Evolutionary conservation across 2,113 vertebrate species (phyloP), one percentile per base, ranked within the genome.

Genomic region (Prunella fulvescens): DNA sequence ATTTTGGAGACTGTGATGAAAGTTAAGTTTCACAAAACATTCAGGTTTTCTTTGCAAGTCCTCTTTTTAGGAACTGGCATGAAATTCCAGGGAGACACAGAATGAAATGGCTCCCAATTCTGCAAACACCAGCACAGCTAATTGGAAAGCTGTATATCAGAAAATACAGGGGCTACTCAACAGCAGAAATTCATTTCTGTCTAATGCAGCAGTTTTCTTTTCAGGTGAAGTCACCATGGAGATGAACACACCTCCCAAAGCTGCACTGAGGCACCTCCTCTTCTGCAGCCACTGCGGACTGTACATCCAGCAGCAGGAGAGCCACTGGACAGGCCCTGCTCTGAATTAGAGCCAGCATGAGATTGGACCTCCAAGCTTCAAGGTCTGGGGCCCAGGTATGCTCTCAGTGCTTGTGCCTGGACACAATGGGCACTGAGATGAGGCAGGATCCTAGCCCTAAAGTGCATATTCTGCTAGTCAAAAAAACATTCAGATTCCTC

Each of bases 231-330:
- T 61, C 61, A 82, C 37, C 47, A 7, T 2, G 83, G 72, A 74
- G 26, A 18, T 17, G 6, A 18, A 44, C 14, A 15, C 19, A 45
- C 11, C 45, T 14, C 15, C 37, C 40, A 77, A 61, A n/a, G 8
- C 25, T 48, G 13, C 29, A 10, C 2, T 31, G 22, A 48, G 40
- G 11, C 28, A n/a, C 6, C 12, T 64, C 19, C 33, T 84, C 62
- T 72, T 73, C 57, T 53, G 40, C 51, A 79, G 53, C 28, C 28
- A 12, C 44, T 6, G 1, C 40, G 28, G 12, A 9, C 9, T 25
- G 25, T 10, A n/a, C 0, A 0, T 18, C 11, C 57, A 37, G 8
- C 42, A 62, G 37, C 17, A 35, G 51, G 14, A 35, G 4, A 42
- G 12, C 24, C 42, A 79, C 33, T 15, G 19, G 7, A 39, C 48